Percentiles rank a stretch among this genome's conserved stretches.
Evolutionary conservation across 2,797 vertebrate genomes (phyloP).

Genomic region (Enteromius mattozi): DNA sequence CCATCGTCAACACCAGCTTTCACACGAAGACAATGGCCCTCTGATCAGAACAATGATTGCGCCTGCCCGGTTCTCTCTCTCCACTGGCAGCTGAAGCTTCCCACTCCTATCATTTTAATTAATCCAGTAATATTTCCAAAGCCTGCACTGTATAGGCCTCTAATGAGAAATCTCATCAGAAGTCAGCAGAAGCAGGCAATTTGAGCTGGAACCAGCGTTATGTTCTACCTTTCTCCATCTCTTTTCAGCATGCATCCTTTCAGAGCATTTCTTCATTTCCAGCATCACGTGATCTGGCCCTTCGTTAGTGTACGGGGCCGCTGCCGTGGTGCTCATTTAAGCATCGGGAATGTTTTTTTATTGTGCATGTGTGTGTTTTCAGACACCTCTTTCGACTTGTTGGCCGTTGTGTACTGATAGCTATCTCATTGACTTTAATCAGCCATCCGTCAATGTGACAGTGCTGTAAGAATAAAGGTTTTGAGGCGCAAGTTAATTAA

Average conservation of each 20-base stretch:
- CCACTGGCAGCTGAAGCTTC: slow-evolving; percentile 71
- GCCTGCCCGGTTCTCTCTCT: slow-evolving; percentile 64
- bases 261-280: slow-evolving; percentile 61
- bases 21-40: slow-evolving; percentile 74
- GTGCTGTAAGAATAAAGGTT: slow-evolving; percentile 83
- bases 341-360: slow-evolving; percentile 35
- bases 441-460: slow-evolving; percentile 91
- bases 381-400: slow-evolving; percentile 57
- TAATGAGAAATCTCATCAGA: slow-evolving; percentile 82
- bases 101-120: slow-evolving; percentile 81
- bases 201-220: slow-evolving; percentile 66
- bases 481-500: slow-evolving; percentile 90
- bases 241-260: slow-evolving; percentile 67
- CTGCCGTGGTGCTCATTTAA: slow-evolving; percentile 30
- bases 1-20: slow-evolving; percentile 72
- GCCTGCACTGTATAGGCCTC: slow-evolving; percentile 75
- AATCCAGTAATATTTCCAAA: slow-evolving; percentile 81
- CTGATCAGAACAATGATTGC: slow-evolving; percentile 82
- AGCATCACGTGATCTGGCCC: slow-evolving; percentile 19
- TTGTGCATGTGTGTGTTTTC: slow-evolving; percentile 49
- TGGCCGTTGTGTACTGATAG: slow-evolving; percentile 75
- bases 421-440: slow-evolving; percentile 81
- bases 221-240: slow-evolving; percentile 56
- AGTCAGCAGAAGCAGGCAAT: slow-evolving; percentile 73
- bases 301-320: slow-evolving; percentile 22